Base-by-base conservation (phyloP, 2,888 invertebrate species). In the Trissolcus japonicus region DNA sequence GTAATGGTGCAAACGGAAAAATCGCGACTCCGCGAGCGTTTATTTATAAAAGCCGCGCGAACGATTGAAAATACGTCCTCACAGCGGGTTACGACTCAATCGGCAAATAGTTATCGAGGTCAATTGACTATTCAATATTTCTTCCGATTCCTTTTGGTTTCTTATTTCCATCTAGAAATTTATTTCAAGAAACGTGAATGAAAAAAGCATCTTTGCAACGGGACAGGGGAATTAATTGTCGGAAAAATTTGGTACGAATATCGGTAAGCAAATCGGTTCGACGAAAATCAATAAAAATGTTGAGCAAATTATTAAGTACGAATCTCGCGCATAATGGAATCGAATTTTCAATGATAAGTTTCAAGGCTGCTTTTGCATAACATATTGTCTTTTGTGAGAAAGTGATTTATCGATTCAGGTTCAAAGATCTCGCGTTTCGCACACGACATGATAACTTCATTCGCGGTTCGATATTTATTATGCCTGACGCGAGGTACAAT, bases 61-160 rank as follows among this genome's bases (percentile, higher is more conserved):
- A 65, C 76, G 79, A 79, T 82, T 82, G 80, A 80, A 81, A 80
- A 81, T 80, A 79, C 77, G 59, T 67, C 73, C 51, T 63, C 65
- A 67, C 63, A 72, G 65, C 72, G 65, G 63, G 63, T 50, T 63
- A 66, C 55, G 54, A 54, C 62, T 61, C 54, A 51, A 76, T 73
- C 62, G 59, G 16, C 62, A 55, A 66, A 76, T 57, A 29, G 66
- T 65, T 61, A 74, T 74, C 57, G 40, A 54, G 62, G 63, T 66
- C 56, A 19, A 29, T 57, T 53, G 48, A 50, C 54, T n/a, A 14
- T 50, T 43, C 53, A 57, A 61, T 43, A n/a, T 21, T 53, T 40
- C 53, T 48, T 54, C 11, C 17, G n/a, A 6, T 57, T 53, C 43
- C 51, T 53, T 50, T 40, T 14, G 11, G 4, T 50, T 19, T 21